Conservation (phyloP, 1,140 invertebrate species). For the Idris sp. region DNA sequence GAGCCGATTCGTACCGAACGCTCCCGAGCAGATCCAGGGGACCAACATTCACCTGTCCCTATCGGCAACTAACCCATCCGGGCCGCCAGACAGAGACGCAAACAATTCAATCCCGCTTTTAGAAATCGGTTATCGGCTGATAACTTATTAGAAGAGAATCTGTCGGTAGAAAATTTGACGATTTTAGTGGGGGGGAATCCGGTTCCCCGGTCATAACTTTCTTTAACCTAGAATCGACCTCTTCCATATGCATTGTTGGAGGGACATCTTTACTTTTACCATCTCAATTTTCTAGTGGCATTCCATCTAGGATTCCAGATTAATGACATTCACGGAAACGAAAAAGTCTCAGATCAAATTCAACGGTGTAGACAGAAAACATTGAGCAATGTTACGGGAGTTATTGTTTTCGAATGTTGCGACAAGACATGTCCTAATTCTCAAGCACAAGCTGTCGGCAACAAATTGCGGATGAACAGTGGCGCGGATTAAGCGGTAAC, state of each 20-base stretch:
- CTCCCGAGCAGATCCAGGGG: constrained; percentile 17
- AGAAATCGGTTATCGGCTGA: constrained; percentile 49
- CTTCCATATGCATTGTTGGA: constrained; percentile 39
- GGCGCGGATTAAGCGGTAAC: constrained; percentile 26
- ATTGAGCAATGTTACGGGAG: constrained; percentile 21
- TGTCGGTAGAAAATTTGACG: no score
- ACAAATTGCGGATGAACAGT: constrained; percentile 27
- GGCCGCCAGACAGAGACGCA: constrained; percentile 1
- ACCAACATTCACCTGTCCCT: not conserved
- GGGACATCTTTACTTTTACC: constrained; percentile 23
- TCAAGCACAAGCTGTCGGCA: constrained; percentile 30
- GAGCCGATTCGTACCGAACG: constrained; percentile 32
- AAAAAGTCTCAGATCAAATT: constrained; percentile 7
- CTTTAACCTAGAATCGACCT: constrained; percentile 60
- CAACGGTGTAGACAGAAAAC: constrained; percentile 6
- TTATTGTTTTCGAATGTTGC: constrained; percentile 34
- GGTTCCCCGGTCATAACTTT: constrained; percentile 41
- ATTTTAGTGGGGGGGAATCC: no score
- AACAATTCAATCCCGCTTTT: constrained; percentile 9
- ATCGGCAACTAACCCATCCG: not conserved
- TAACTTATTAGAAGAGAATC: no score
- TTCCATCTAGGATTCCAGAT: constrained; percentile 6
- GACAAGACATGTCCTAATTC: constrained; percentile 31
- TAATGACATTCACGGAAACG: not conserved
- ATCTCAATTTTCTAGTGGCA: constrained; percentile 9